Conservation (phyloP, 1,140 invertebrate species). For the Neotoxoptera formosana region DNA sequence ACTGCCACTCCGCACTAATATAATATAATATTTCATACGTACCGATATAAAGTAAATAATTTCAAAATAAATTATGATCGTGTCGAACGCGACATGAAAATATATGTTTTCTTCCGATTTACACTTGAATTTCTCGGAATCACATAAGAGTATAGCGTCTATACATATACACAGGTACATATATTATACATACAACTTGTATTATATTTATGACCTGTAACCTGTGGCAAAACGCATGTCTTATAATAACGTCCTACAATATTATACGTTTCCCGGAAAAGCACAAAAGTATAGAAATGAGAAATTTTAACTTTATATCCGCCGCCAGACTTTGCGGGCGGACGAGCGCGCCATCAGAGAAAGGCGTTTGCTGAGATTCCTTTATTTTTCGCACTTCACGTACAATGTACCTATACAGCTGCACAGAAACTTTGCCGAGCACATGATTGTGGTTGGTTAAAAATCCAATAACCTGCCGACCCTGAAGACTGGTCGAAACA, state of each 20-base stretch:
- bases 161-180: no score
- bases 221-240: not conserved
- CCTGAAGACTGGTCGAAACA: not conserved
- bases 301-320: constrained; percentile 17
- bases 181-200: no score
- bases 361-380: not conserved
- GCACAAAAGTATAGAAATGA: not conserved
- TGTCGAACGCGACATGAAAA: not conserved
- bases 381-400: not conserved
- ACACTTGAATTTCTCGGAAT: not conserved
- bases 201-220: not conserved
- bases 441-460: not conserved
- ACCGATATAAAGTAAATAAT: not conserved
- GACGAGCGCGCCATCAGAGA: not conserved
- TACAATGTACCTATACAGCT: no score
- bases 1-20: not conserved
- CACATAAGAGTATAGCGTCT: no score
- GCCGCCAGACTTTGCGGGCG: not conserved
- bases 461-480: not conserved
- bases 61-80: not conserved
- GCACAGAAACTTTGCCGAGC: not conserved
- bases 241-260: not conserved
- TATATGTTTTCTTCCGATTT: not conserved
- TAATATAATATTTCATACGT: not conserved
- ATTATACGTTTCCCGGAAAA: not conserved